Evolutionary conservation across 92 coral and sea anemone species (phyloP).

Genomic region (Porites evermanni): DNA sequence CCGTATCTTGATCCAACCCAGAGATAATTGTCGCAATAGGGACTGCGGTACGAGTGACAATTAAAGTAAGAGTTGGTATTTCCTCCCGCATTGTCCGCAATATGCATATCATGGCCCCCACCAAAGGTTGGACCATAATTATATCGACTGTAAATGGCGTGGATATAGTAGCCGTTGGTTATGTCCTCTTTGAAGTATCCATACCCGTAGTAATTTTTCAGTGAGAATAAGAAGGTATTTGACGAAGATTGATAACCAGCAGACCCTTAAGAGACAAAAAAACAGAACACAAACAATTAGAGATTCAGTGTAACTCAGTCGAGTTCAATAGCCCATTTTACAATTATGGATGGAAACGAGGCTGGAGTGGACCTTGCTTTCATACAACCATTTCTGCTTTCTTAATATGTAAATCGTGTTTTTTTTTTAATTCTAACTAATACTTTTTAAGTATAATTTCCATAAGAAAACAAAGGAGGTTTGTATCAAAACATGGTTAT

Average conservation of each 20-base stretch:
- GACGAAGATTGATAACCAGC: neutral
- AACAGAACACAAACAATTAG: neutral
- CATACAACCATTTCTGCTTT: no score
- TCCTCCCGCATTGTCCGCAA: neutral
- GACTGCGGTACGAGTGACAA: neutral
- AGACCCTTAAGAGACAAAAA: neutral
- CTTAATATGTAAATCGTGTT: no score
- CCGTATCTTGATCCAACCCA: neutral
- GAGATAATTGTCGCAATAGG: neutral
- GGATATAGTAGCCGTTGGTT: neutral
- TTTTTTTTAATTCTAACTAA: no score
- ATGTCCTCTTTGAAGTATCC: constrained; percentile 10
- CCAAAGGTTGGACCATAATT: constrained; percentile 19
- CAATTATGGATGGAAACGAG: no score
- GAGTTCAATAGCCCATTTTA: no score
- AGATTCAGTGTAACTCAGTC: no score
- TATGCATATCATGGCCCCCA: neutral
- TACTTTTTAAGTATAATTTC: no score
- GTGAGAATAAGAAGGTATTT: constrained; percentile 1
- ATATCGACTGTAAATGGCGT: neutral
- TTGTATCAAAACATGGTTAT: no score
- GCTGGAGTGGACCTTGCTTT: no score
- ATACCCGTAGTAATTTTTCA: neutral
- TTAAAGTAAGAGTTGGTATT: neutral
- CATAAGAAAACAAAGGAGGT: no score